Conservation (phyloP, 2,888 invertebrate genomes). For the Patella ulyssiponensis region DNA sequence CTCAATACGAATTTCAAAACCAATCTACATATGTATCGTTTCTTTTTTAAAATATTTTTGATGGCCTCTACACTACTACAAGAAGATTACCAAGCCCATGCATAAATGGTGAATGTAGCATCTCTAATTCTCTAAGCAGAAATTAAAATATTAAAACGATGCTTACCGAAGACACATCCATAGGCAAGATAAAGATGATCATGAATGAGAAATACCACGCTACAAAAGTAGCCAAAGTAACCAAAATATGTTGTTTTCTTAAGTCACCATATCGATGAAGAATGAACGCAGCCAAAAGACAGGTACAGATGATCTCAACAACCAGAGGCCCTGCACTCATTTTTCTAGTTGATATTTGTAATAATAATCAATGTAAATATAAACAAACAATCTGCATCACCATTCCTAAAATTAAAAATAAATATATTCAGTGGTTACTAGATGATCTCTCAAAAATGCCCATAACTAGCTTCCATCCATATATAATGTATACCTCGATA, state of each 20-base stretch:
- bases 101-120: no score
- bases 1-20: no score
- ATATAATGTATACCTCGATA: no score
- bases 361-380: neutral
- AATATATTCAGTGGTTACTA: neutral
- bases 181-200: slow-evolving; percentile 95
- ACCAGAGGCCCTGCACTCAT: slow-evolving; percentile 76
- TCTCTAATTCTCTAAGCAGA: no score
- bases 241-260: slow-evolving; percentile 92
- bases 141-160: neutral
- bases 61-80: no score
- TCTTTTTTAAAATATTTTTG: no score
- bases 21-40: no score
- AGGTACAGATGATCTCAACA: slow-evolving; percentile 86
- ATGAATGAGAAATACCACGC: slow-evolving; percentile 99
- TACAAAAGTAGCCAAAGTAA: slow-evolving; percentile 92
- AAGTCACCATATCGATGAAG: slow-evolving; percentile 97
- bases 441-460: no score
- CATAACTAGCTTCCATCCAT: no score
- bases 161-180: slow-evolving; percentile 97
- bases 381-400: neutral
- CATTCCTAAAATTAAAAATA: neutral
- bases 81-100: no score
- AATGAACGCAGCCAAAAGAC: slow-evolving; percentile 82
- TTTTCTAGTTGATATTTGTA: slow-evolving; percentile 22